phyloP scores from a whole-genome alignment of 2,888 invertebrate genomes.

The Trissoscelio sp. region DNA sequence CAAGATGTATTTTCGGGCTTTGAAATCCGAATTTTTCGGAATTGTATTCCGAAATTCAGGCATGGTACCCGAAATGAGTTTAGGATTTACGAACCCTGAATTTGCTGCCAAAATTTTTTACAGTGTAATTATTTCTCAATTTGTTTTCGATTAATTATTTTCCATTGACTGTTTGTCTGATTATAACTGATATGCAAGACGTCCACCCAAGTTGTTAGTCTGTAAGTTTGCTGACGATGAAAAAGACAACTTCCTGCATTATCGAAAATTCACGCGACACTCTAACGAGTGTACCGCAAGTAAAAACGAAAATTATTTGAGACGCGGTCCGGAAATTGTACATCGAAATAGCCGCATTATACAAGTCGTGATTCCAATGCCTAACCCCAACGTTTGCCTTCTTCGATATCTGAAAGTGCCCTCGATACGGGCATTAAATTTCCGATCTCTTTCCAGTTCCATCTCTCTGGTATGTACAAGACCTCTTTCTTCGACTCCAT shows the following conservation, averaged over 20 bases:
- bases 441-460: constrained; percentile 53
- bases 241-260: constrained; percentile 23
- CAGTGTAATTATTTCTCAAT: too few species aligned
- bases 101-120: too few species aligned
- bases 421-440: constrained; percentile 62
- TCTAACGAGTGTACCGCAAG: constrained; percentile 49
- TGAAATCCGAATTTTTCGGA: too few species aligned
- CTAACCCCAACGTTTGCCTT: constrained; percentile 56
- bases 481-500: constrained; percentile 30
- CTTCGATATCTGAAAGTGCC: constrained; percentile 53
- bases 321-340: constrained; percentile 41
- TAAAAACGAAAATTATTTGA: constrained; percentile 54
- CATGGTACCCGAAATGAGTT: too few species aligned
- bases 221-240: constrained; percentile 23
- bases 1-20: too few species aligned
- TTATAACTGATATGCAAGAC: constrained; percentile 15
- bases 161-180: background rate
- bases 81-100: too few species aligned
- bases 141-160: background rate
- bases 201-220: constrained; percentile 21
- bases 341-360: constrained; percentile 40
- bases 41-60: too few species aligned
- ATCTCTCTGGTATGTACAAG: constrained; percentile 11
- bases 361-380: constrained; percentile 36
- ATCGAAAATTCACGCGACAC: constrained; percentile 25